Conservation (phyloP, 30 jellyfish, hydroid and myxozoan genomes). For the Mastigias papua region DNA sequence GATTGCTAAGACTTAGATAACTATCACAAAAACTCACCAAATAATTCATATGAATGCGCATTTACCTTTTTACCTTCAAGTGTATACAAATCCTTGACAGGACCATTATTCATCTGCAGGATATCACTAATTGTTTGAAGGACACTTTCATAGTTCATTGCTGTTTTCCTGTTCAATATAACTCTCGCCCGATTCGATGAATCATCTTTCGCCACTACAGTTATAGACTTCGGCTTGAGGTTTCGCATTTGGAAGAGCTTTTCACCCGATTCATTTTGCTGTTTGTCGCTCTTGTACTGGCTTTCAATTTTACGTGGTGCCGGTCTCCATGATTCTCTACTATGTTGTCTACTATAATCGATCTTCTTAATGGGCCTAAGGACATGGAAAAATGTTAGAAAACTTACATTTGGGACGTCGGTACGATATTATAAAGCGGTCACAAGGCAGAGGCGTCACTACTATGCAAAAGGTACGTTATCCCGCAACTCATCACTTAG, state of each 20-base stretch:
- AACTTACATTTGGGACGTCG: too few relatives aligned
- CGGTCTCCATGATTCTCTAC: slow-evolving; percentile 54
- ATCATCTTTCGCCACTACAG: slow-evolving; percentile 79
- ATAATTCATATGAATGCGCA: not conserved
- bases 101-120: slow-evolving; percentile 73
- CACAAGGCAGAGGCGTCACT: too few relatives aligned
- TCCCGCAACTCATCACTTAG: too few relatives aligned
- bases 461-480: too few relatives aligned
- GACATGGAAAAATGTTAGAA: not conserved
- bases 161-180: slow-evolving; percentile 64
- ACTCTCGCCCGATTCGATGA: slow-evolving; percentile 64
- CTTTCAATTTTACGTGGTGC: slow-evolving; percentile 12
- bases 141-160: slow-evolving; percentile 61
- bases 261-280: slow-evolving; percentile 39
- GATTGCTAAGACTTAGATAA: too few relatives aligned
- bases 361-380: slow-evolving; percentile 70
- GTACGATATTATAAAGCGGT: too few relatives aligned
- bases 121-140: slow-evolving; percentile 73
- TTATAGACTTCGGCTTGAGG: slow-evolving; percentile 65
- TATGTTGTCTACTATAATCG: slow-evolving; percentile 44
- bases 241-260: slow-evolving; percentile 61
- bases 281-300: not conserved
- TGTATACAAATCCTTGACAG: slow-evolving; percentile 63
- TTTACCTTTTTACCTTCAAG: slow-evolving; percentile 73
- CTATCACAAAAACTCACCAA: too few relatives aligned